A percentile compares a stretch with the other conserved stretches of the same genome.
Evolutionary conservation across 37 sponge, comb jelly and placozoan species (phyloP).

Genomic region (Corticium candelabrum): DNA sequence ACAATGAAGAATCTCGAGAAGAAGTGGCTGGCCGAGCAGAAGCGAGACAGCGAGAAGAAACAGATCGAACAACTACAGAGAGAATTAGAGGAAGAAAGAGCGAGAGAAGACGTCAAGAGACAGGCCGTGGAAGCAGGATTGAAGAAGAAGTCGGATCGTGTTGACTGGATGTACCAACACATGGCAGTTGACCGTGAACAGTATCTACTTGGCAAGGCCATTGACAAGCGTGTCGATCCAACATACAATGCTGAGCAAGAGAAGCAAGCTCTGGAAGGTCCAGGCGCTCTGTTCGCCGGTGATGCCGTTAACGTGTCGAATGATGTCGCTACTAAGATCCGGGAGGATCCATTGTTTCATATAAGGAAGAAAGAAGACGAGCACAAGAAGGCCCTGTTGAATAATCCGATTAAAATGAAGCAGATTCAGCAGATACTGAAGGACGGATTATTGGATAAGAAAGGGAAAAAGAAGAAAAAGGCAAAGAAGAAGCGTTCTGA

Average conservation of each 20-base stretch:
- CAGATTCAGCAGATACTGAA: conserved; percentile 46
- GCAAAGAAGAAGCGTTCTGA: no score
- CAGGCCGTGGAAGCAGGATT: conserved; percentile 51
- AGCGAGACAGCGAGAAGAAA: conserved; percentile 61
- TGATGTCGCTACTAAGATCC: conserved; percentile 62
- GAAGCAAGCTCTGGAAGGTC: conserved; percentile 54
- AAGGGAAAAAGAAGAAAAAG: conserved; percentile 26
- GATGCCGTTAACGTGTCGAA: conserved; percentile 11
- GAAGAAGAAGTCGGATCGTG: conserved; percentile 31
- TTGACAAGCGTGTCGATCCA: conserved; percentile 61
- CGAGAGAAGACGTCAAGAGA: conserved; percentile 53
- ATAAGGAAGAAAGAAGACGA: conserved; percentile 62
- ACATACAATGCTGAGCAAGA: conserved; percentile 43
- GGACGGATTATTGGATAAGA: not conserved
- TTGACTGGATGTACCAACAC: conserved; percentile 63
- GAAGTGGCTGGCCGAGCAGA: conserved; percentile 76
- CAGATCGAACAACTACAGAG: conserved; percentile 60
- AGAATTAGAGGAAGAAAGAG: conserved; percentile 59
- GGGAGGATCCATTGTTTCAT: conserved; percentile 76
- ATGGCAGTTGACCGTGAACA: conserved; percentile 51
- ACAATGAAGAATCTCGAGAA: conserved; percentile 69
- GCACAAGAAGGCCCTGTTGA: conserved; percentile 33
- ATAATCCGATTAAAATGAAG: conserved; percentile 64
- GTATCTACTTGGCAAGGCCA: conserved; percentile 72
- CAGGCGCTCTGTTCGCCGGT: conserved; percentile 57